Evolutionary conservation across 2,888 invertebrate species (phyloP).

Genomic region (Drosophila mulleri): DNA sequence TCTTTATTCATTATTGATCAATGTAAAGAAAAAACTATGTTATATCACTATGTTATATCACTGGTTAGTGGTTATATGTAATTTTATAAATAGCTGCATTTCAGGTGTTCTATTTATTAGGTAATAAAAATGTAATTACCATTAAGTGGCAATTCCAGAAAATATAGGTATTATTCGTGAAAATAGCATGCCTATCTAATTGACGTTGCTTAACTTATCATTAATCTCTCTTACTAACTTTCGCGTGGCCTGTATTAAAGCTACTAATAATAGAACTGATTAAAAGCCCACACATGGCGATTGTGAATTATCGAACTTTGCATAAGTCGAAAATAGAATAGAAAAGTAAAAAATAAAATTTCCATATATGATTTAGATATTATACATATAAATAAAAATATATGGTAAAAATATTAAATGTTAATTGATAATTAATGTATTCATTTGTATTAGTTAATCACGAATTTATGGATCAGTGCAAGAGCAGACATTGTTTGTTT

Average conservation of each 20-base stretch:
- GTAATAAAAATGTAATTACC: neutral
- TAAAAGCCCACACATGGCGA: neutral
- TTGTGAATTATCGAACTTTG: neutral
- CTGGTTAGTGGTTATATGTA: too few relatives aligned
- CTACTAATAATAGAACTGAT: neutral
- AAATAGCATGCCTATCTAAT: constrained; percentile 19
- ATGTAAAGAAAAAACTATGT: neutral
- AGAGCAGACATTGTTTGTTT: too few relatives aligned
- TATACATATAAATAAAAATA: too few relatives aligned
- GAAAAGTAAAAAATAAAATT: fast-evolving
- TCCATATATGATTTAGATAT: too few relatives aligned
- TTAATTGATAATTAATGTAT: too few relatives aligned
- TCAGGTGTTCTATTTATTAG: neutral
- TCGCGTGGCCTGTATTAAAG: neutral
- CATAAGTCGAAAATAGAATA: neutral
- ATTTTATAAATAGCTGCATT: neutral
- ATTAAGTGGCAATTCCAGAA: neutral
- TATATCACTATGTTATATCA: too few relatives aligned
- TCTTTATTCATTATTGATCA: neutral
- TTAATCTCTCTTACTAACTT: neutral
- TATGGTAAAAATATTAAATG: too few relatives aligned
- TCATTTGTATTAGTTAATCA: too few relatives aligned
- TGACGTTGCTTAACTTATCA: constrained; percentile 2
- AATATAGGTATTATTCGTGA: neutral
- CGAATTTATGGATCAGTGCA: too few relatives aligned